Evolutionary conservation across 2,797 vertebrate species (phyloP), one percentile per base, ranked within the genome.

Genomic region (Chrosomus eos): DNA sequence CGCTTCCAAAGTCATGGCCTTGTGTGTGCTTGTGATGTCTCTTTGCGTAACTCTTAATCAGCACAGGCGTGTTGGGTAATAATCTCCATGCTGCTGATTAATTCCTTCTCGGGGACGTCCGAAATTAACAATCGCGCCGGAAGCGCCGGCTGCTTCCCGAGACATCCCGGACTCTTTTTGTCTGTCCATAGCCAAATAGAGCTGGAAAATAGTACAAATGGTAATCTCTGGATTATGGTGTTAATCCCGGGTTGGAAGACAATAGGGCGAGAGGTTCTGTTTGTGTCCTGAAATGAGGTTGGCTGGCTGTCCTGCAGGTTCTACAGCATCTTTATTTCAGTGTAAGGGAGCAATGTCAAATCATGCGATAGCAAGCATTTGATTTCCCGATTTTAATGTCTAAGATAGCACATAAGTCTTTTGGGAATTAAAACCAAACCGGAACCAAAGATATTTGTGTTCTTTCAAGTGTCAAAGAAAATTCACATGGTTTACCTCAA

Each of bases 401-500:
- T 40, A 23, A 40, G 10, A 40, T 8, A 1, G 38, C n/a, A 16
- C 7, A 71, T 9, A 1, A 26, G 53, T 1, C 36, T n/a, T 40
- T 77, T 40, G 33, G 53, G 53, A 38, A 76, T 38, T 58, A 16
- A 72, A 73, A 75, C 45, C 64, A 53, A 68, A 81, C 40, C 40
- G 40, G 40, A 43, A 78, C 21, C 36, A 43, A 31, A 55, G 66
- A 75, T 53, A 67, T 78, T 64, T 87, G 80, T 64, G 45, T 64
- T 55, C 26, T 45, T 86, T 77, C 31, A 55, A 74, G 78, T 83
- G 81, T 60, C 53, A 36, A 31, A 79, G 53, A 48, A 16, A 48
- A 43, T 80, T 80, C 51, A 51, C 83, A 81, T 86, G 81, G 70
- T 79, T 53, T 82, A 90, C 89, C 89, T 91, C 91, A 90, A 91